A percentile compares a stretch with the other conserved stretches of the same genome.
Evolutionary conservation across 1,140 invertebrate genomes (phyloP).

Genomic region (Chlorops oryzae): DNA sequence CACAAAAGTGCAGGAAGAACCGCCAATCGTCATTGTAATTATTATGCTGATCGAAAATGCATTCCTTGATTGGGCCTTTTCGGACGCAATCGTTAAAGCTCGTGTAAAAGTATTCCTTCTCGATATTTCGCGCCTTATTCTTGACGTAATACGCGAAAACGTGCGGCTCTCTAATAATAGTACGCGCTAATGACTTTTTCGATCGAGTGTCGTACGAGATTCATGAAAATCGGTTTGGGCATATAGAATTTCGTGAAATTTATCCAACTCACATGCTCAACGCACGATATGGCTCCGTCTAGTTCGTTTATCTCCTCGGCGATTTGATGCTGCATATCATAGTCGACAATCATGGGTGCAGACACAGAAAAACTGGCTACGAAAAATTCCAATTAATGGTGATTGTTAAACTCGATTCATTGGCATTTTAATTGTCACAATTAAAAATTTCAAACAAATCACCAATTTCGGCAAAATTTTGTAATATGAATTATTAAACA

Average conservation of each 20-base stretch:
- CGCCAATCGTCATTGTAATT: slow-evolving; percentile 70
- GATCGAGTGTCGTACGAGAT: slow-evolving; percentile 79
- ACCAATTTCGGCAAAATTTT: too few species aligned
- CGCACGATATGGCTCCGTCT: slow-evolving; percentile 28
- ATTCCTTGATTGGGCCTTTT: slow-evolving; percentile 65
- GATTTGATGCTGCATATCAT: slow-evolving; percentile 61
- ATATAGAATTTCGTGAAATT: slow-evolving; percentile 59
- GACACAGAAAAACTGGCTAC: too few species aligned
- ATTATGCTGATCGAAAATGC: slow-evolving; percentile 58
- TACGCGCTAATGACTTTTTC: slow-evolving; percentile 86
- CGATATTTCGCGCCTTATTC: slow-evolving; percentile 68
- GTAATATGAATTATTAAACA: too few species aligned
- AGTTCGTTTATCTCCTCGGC: slow-evolving; percentile 33
- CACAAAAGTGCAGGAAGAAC: slow-evolving; percentile 79
- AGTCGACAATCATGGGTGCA: not conserved
- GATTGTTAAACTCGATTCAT: too few species aligned
- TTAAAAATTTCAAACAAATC: too few species aligned
- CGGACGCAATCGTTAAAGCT: slow-evolving; percentile 81
- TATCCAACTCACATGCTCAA: slow-evolving; percentile 50
- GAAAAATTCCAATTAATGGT: too few species aligned
- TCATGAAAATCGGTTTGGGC: slow-evolving; percentile 78
- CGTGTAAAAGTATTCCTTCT: slow-evolving; percentile 76
- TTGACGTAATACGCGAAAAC: slow-evolving; percentile 60
- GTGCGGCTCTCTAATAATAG: slow-evolving; percentile 61
- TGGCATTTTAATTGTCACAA: too few species aligned